Percentiles rank a stretch among this genome's conserved stretches.
phyloP scores from a whole-genome alignment of 2,113 vertebrate species.

The Pionites leucogaster region DNA sequence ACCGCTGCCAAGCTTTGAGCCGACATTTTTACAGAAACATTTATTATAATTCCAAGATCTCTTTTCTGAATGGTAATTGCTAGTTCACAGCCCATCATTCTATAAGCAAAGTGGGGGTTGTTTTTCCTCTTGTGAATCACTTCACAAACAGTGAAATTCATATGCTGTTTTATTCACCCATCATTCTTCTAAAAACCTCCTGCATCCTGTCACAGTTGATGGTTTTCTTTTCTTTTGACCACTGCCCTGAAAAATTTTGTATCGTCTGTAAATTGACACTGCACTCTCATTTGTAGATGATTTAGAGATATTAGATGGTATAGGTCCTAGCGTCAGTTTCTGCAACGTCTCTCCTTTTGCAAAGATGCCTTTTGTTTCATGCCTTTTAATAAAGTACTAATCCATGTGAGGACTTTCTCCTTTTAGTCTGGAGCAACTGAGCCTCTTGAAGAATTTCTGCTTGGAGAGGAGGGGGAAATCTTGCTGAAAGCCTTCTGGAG shows the following conservation, averaged over 20 bases:
- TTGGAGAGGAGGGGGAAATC: background rate
- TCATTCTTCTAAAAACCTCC: background rate
- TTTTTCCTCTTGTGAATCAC: background rate
- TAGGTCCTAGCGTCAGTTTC: background rate
- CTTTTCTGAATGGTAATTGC: conserved; percentile 24
- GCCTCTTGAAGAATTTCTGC: background rate
- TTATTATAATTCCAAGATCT: conserved; percentile 1
- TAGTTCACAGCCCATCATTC: conserved; percentile 6
- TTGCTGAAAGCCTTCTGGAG: background rate
- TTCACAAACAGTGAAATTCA: background rate
- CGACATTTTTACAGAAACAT: conserved; percentile 9
- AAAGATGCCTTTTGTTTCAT: background rate
- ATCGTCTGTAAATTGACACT: background rate
- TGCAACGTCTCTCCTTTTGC: background rate
- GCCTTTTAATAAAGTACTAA: background rate
- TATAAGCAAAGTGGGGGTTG: background rate
- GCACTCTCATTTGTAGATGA: background rate
- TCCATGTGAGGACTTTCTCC: background rate
- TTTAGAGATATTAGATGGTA: background rate
- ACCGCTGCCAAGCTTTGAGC: background rate
- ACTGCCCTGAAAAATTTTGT: background rate
- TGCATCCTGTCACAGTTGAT: background rate
- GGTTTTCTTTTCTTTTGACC: background rate
- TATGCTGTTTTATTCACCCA: background rate
- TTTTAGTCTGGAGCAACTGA: background rate